Base-by-base conservation (phyloP, 2,888 invertebrate genomes). In the Scaeva pyrastri region DNA sequence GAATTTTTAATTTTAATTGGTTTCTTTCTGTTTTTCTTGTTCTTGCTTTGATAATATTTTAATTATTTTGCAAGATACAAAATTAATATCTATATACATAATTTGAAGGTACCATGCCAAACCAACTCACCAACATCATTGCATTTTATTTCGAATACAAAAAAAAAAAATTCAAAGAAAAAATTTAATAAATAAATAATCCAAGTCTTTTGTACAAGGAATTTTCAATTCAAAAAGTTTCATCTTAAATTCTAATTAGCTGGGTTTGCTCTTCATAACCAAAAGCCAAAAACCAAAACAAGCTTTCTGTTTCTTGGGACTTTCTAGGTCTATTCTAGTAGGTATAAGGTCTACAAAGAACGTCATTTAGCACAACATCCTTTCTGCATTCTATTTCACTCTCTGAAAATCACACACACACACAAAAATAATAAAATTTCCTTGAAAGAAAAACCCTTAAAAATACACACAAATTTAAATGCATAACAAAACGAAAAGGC, bases 81-180 rank as follows among this genome's bases (percentile, higher is more conserved):
- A 21, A 39, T 36, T 21, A 58, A 58, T 71, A 50, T n/a, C n/a
- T n/a, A n/a, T n/a, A n/a, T n/a, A n/a, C n/a, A n/a, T n/a, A n/a
- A n/a, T n/a, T n/a, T n/a, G n/a, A n/a, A n/a, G n/a, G n/a, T 31
- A 31, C 75, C 68, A 68, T 68, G 68, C 72, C 77, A 68, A 72
- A 87, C 81, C 80, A 88, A 88, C 75, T 81, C 87, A 84, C 77
- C 88, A 88, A 84, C 81, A 87, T 84, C 87, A 88, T 88, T 88
- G 88, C 87, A 66, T 71, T 75, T 64, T 70, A 52, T 81, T 70
- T 60, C 41, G 2, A 66, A 56, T 26, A 62, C 21, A 55, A 55
- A 6, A 21, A 55, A 21, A 50, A 48, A 11, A 11, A 7, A 31
- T n/a, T n/a, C n/a, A n/a, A n/a, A n/a, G n/a, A n/a, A n/a, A n/a